Evolutionary conservation across 2,113 vertebrate species (phyloP).

Genomic region (Tyrannus savana): DNA sequence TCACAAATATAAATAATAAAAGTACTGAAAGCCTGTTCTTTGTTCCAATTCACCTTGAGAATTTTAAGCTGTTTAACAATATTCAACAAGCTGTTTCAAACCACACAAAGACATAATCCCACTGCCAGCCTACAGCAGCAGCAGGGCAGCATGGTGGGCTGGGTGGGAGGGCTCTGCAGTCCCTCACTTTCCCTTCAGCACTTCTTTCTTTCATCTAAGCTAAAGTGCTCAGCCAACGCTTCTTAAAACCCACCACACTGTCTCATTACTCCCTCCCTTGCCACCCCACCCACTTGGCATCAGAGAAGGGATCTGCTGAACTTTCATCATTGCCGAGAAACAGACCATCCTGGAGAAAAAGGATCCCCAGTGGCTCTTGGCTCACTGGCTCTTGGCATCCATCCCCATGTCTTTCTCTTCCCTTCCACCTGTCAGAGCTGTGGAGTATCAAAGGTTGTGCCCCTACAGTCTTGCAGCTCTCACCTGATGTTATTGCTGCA

Average conservation of each 20-base stretch:
- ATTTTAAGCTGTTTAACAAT: background rate
- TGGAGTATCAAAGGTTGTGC: background rate
- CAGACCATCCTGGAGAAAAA: background rate
- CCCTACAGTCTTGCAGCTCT: background rate
- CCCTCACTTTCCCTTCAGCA: background rate
- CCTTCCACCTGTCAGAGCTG: background rate
- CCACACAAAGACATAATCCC: background rate
- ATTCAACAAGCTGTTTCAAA: background rate
- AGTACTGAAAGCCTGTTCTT: background rate
- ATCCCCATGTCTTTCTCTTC: background rate
- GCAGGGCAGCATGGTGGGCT: background rate
- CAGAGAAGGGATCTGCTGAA: background rate
- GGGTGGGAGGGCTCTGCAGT: background rate
- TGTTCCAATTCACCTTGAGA: background rate
- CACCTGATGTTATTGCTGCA: background rate
- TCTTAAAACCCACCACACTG: background rate
- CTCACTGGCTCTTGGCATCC: background rate
- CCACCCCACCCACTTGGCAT: fast-evolving
- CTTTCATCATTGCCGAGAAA: background rate
- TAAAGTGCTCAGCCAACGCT: fast-evolving
- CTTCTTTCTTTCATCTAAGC: conserved; percentile 8
- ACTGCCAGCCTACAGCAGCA: background rate
- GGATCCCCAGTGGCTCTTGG: fast-evolving
- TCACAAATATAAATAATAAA: background rate
- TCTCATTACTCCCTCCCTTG: background rate